Percentiles rank a stretch among this genome's conserved stretches.
Conservation (phyloP, 2,888 invertebrate species). For the Ochlodes sylvanus region DNA sequence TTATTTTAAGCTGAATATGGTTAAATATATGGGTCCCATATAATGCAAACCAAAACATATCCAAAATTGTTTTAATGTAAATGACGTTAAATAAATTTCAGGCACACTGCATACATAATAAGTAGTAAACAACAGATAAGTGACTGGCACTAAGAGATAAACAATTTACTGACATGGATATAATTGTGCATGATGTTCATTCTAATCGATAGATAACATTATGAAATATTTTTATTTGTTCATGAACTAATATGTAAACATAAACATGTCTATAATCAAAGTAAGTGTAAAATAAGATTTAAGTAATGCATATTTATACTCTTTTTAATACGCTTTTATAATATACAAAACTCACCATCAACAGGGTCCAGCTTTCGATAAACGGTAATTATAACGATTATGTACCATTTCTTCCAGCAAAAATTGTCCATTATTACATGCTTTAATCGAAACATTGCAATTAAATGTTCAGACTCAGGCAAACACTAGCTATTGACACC, state of each 20-base stretch:
- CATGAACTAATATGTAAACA: not conserved
- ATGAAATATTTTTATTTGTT: not conserved
- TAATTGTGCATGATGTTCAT: not conserved
- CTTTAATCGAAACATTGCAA: conserved; percentile 64
- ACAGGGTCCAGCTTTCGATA: conserved; percentile 61
- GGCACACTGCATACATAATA: not conserved
- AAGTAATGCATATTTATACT: conserved; percentile 24
- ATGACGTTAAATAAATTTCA: not conserved
- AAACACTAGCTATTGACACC: conserved; percentile 70
- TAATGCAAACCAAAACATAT: not conserved
- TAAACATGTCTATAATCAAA: not conserved
- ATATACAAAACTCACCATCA: conserved; percentile 70
- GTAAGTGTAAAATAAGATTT: not conserved
- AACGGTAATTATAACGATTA: conserved; percentile 63
- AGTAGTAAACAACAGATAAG: not conserved
- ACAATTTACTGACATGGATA: not conserved
- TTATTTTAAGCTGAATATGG: too few relatives aligned
- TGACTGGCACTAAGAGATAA: not conserved
- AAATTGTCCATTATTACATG: conserved; percentile 68
- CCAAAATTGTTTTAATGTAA: not conserved
- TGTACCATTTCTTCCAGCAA: conserved; percentile 65
- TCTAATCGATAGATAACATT: not conserved
- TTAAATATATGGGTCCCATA: too few relatives aligned
- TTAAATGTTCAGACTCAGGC: conserved; percentile 58
- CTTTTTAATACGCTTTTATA: conserved; percentile 22